Evolutionary conservation across 23 tunicate genomes (phyloP).

Genomic region (Clavelina lepadiformis): DNA sequence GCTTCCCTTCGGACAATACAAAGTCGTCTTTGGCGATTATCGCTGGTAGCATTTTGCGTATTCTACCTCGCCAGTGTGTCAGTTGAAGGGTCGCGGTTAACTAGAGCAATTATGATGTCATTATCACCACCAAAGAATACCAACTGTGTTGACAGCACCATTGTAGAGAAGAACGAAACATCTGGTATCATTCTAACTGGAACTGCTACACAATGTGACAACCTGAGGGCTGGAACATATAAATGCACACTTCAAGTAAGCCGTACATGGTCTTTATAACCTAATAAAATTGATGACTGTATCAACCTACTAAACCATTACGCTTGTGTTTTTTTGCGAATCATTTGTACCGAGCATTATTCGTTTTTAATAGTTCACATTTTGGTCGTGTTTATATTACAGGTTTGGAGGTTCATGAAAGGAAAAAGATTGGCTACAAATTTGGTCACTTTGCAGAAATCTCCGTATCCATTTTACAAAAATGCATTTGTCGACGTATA

Average conservation of each 20-base stretch:
- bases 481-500: conserved; percentile 43
- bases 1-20: too few species aligned
- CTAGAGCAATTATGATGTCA: conserved; percentile 59
- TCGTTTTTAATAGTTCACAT: neutral
- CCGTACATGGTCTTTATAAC: neutral
- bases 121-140: conserved; percentile 9
- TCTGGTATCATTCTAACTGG: conserved; percentile 57
- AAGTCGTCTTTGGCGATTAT: too few species aligned
- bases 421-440: conserved; percentile 36
- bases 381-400: neutral
- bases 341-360: neutral
- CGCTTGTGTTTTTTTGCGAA: neutral
- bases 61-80: neutral
- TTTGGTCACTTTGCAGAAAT: conserved; percentile 16
- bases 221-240: conserved; percentile 32
- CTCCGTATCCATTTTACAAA: conserved; percentile 10
- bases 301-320: neutral
- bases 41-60: too few species aligned
- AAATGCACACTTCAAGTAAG: conserved; percentile 66
- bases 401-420: conserved; percentile 83
- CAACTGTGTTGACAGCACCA: conserved; percentile 42
- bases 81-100: conserved; percentile 7
- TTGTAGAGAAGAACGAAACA: conserved; percentile 41
- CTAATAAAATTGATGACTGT: neutral
- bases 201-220: conserved; percentile 54